Evolutionary conservation across 2,888 invertebrate species (phyloP).

Genomic region (Drosophila suboccidentalis): DNA sequence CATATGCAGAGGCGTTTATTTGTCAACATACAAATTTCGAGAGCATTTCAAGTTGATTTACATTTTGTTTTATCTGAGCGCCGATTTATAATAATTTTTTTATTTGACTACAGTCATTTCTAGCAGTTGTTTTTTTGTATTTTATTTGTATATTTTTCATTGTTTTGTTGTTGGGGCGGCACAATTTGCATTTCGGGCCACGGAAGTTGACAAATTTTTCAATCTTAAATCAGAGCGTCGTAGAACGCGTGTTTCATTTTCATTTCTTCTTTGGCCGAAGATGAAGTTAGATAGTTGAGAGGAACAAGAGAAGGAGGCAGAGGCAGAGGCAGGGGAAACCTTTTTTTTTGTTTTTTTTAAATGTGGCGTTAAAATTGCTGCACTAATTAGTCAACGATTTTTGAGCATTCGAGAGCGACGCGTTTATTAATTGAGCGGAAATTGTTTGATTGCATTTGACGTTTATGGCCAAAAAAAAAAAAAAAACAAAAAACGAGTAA

Average conservation of each 20-base stretch:
- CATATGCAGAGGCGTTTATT: slow-evolving; percentile 78
- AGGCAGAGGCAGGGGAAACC: neutral
- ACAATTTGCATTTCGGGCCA: slow-evolving; percentile 60
- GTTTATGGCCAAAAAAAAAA: slow-evolving; percentile 42
- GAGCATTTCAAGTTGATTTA: slow-evolving; percentile 75
- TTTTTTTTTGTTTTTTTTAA: neutral
- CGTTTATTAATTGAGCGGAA: slow-evolving; percentile 74
- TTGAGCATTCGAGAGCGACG: slow-evolving; percentile 14
- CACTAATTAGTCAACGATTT: slow-evolving; percentile 70
- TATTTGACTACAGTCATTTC: slow-evolving; percentile 18
- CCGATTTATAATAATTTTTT: slow-evolving; percentile 71
- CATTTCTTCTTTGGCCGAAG: slow-evolving; percentile 9
- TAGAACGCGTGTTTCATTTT: slow-evolving; percentile 47
- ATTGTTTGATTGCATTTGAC: slow-evolving; percentile 68
- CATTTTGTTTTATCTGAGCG: slow-evolving; percentile 64
- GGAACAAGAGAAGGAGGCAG: neutral
- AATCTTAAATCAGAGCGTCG: slow-evolving; percentile 27
- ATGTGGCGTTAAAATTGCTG: slow-evolving; percentile 55
- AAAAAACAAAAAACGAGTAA: slow-evolving; percentile 4
- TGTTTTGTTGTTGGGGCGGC: slow-evolving; percentile 12
- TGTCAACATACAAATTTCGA: slow-evolving; percentile 74
- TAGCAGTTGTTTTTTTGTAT: slow-evolving; percentile 2
- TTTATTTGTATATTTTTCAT: slow-evolving; percentile 2
- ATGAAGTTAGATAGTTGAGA: neutral
- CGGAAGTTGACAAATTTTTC: slow-evolving; percentile 77